Evolutionary conservation across 2,888 invertebrate genomes (phyloP), one percentile per base, ranked within the genome.

Genomic region (Heteromurus nitidus): DNA sequence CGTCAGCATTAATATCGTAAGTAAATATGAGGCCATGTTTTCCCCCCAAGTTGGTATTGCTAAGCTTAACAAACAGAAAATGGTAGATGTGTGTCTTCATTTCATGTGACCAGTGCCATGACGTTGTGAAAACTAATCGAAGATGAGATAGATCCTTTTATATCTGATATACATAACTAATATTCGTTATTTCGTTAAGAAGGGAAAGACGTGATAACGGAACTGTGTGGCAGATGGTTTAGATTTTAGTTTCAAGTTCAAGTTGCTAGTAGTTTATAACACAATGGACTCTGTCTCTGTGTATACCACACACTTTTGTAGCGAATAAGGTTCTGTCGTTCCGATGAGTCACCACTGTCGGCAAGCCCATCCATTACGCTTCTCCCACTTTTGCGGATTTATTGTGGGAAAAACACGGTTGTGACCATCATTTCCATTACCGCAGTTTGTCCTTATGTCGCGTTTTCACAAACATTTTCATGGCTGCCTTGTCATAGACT

Each of bases 371-470:
- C 13, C 36, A 36, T 36, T 36, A n/a, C n/a, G n/a, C n/a, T 36
- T 9, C 13, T 36, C 36, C n/a, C 18, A 20, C 1, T 18, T 50
- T n/a, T 50, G n/a, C 50, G 50, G 50, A 50, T 50, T 50, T 50
- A 50, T 50, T 2, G 50, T 50, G 50, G 50, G 47, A 47, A 50
- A 50, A 50, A 44, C 50, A 50, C 18, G 20, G 50, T 50, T 50
- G 50, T 20, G 20, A 2, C 20, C 20, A 50, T 50, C 20, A 16
- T 3, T 47, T 47, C 47, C 47, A 47, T 5, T 36, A 13, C 36
- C 13, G 36, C 36, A 9, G 5, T 9, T 36, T 36, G 7, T 36
- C 36, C 13, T 13, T 36, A 36, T 36, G 36, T 36, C 36, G 36
- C 20, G 20, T n/a, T 3, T 50, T 50, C 50, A 20, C 50, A 50